phyloP scores from a whole-genome alignment of 2,113 vertebrate species.

The Melanocharis versteri region DNA sequence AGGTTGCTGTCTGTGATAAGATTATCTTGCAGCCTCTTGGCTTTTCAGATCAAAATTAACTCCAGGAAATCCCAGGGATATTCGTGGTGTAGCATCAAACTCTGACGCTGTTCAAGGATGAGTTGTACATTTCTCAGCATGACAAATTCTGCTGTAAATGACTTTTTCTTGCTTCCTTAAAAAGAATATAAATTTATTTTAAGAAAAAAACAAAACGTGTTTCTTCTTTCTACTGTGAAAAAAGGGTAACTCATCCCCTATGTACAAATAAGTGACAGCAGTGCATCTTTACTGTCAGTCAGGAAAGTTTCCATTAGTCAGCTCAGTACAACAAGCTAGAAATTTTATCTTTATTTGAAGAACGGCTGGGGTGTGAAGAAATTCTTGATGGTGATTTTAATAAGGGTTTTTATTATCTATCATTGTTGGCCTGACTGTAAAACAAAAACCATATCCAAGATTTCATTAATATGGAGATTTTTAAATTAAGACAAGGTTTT shows the following conservation, averaged over 20 bases:
- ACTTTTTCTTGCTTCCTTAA: background rate
- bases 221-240: background rate
- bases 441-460: background rate
- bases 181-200: background rate
- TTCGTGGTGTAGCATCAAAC: background rate
- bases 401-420: background rate
- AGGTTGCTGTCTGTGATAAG: background rate
- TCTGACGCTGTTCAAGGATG: background rate
- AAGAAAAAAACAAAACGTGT: background rate
- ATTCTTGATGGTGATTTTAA: background rate
- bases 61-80: background rate
- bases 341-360: background rate
- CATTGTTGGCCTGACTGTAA: background rate
- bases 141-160: background rate
- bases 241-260: background rate
- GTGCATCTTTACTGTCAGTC: background rate
- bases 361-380: background rate
- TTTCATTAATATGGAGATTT: background rate
- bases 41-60: background rate
- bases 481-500: background rate
- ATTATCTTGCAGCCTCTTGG: background rate
- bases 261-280: background rate
- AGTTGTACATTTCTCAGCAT: background rate
- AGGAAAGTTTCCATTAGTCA: background rate
- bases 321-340: background rate